A percentile compares a stretch with the other conserved stretches of the same genome.
Evolutionary conservation across 2,113 vertebrate species (phyloP).

Genomic region (Solea solea): DNA sequence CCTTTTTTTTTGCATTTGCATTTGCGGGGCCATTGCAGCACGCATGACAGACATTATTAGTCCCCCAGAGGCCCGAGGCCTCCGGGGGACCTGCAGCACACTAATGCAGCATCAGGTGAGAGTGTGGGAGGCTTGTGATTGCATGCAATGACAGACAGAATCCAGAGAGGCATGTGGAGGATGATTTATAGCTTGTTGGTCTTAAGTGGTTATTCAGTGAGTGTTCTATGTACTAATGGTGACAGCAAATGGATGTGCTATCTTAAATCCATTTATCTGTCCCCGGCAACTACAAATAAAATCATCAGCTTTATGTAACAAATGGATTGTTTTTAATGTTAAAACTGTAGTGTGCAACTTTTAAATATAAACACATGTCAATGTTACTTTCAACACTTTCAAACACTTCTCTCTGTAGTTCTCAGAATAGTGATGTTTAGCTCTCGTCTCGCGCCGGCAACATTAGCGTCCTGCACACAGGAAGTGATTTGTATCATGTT

Average conservation of each 20-base stretch:
- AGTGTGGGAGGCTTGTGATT: neutral
- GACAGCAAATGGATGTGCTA: neutral
- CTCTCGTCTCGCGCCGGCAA: too few species aligned
- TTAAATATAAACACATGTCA: too few species aligned
- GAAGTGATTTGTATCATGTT: too few species aligned
- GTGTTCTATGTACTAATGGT: too few species aligned
- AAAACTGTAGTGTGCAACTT: neutral
- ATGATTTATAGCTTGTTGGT: neutral
- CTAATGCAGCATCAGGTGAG: slow-evolving; percentile 13
- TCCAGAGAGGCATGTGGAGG: neutral
- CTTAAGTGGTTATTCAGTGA: neutral
- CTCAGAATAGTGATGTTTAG: too few species aligned
- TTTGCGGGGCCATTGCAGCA: slow-evolving; percentile 11
- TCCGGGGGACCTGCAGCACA: neutral
- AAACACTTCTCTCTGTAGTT: too few species aligned
- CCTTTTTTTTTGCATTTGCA: slow-evolving; percentile 13
- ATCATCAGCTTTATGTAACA: neutral
- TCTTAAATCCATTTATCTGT: neutral
- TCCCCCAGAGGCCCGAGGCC: slow-evolving; percentile 16
- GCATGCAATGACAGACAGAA: slow-evolving; percentile 1
- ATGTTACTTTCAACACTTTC: too few species aligned
- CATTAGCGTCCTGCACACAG: too few species aligned
- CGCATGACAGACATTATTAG: slow-evolving; percentile 24
- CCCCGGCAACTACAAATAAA: neutral
- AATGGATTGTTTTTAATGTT: neutral